Evolutionary conservation across 1,140 invertebrate species (phyloP).

Genomic region (Drosophila albomicans): DNA sequence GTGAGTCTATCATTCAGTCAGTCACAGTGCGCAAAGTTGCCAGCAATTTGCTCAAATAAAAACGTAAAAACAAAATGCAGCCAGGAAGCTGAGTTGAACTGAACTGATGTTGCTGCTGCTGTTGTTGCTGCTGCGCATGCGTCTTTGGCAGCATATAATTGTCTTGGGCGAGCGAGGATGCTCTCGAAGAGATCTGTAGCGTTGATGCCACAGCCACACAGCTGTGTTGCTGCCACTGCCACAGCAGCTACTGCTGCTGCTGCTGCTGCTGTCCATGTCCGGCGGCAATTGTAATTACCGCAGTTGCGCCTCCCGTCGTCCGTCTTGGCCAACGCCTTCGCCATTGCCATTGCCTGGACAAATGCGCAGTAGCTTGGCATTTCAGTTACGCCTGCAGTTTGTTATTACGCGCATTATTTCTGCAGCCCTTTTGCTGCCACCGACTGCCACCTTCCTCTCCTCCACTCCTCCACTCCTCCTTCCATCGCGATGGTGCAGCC

Average conservation of each 20-base stretch:
- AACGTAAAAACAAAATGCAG: conserved; percentile 76
- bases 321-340: conserved; percentile 78
- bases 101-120: conserved; percentile 20
- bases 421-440: conserved; percentile 60
- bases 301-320: conserved; percentile 81
- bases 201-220: conserved; percentile 59
- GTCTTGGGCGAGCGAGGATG: conserved; percentile 64
- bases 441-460: background rate
- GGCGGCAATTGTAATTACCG: conserved; percentile 83
- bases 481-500: conserved; percentile 6
- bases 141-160: conserved; percentile 83
- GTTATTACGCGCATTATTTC: conserved; percentile 82
- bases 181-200: conserved; percentile 37
- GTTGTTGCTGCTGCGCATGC: conserved; percentile 65
- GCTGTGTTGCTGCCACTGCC: conserved; percentile 51
- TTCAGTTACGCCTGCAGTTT: conserved; percentile 83
- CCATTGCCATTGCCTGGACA: conserved; percentile 62
- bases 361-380: conserved; percentile 82
- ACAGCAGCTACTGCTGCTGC: conserved; percentile 9
- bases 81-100: conserved; percentile 54
- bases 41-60: conserved; percentile 82
- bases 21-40: conserved; percentile 79
- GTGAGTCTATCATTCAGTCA: conserved; percentile 82
- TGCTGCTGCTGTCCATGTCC: conserved; percentile 69
- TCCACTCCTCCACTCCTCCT: background rate